Evolutionary conservation across 2,888 invertebrate genomes (phyloP).

Genomic region (Drosophila cyrtoloma): DNA sequence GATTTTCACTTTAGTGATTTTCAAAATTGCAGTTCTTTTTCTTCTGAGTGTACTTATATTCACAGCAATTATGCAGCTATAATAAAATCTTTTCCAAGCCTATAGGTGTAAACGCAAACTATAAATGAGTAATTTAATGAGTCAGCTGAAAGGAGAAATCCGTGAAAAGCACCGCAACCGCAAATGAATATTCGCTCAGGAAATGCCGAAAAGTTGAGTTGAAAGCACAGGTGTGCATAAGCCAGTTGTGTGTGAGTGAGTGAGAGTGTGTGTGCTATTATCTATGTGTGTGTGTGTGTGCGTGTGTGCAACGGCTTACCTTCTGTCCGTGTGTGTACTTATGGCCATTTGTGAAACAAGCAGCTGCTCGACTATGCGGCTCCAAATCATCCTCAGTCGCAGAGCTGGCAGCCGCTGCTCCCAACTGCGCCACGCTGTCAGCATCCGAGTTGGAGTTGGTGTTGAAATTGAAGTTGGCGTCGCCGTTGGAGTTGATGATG

Average conservation of each 20-base stretch:
- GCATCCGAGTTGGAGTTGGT: conserved; percentile 19
- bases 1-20: neutral
- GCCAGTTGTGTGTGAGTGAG: neutral
- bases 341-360: conserved; percentile 83
- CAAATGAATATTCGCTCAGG: conserved; percentile 41
- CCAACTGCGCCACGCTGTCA: conserved; percentile 7
- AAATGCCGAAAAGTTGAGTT: conserved; percentile 4
- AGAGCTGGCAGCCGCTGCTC: conserved; percentile 25
- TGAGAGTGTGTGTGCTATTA: neutral
- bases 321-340: conserved; percentile 85
- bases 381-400: conserved; percentile 72
- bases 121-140: conserved; percentile 21
- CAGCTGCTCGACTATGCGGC: conserved; percentile 83
- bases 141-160: conserved; percentile 8
- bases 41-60: neutral
- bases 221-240: conserved; percentile 30
- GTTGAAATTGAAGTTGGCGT: conserved; percentile 1
- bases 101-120: conserved; percentile 28
- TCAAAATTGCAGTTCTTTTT: neutral
- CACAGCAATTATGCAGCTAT: conserved; percentile 2
- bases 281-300: conserved; percentile 81
- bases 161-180: conserved; percentile 34
- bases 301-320: conserved; percentile 68
- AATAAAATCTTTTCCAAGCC: neutral
- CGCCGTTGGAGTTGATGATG: neutral